Percentiles rank a stretch among this genome's conserved stretches.
Conservation (phyloP, 2,113 vertebrate genomes). For the Thalassoma bifasciatum region DNA sequence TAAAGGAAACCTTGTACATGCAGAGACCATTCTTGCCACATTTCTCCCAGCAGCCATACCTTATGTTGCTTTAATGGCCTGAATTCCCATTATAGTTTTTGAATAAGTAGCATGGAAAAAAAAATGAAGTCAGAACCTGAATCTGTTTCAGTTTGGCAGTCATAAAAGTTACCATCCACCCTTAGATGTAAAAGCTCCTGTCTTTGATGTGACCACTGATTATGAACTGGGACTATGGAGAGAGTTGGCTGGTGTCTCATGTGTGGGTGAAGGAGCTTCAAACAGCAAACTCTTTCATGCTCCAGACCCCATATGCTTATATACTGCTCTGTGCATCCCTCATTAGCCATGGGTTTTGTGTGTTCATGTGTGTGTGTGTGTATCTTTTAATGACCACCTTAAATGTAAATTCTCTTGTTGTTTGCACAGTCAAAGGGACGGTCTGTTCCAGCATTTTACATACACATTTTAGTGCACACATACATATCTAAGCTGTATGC, state of each 20-base stretch:
- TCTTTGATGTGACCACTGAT: conserved; percentile 54
- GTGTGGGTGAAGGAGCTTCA: conserved; percentile 65
- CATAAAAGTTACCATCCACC: conserved; percentile 14
- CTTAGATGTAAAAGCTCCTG: not conserved
- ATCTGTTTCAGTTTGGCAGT: conserved; percentile 40
- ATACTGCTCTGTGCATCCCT: conserved; percentile 48
- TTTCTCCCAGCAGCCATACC: not conserved
- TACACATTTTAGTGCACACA: conserved; percentile 11
- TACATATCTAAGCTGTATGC: not conserved
- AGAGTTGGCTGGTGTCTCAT: conserved; percentile 42
- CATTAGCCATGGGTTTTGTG: conserved; percentile 46
- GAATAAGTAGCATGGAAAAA: conserved; percentile 9
- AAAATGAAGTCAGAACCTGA: conserved; percentile 21
- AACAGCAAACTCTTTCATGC: conserved; percentile 65
- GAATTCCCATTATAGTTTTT: conserved; percentile 16
- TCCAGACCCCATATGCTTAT: conserved; percentile 58
- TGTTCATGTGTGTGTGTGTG: conserved; percentile 15
- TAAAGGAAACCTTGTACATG: not conserved
- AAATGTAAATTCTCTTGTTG: conserved; percentile 25
- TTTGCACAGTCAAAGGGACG: conserved; percentile 10
- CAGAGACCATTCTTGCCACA: not conserved
- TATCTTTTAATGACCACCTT: conserved; percentile 32
- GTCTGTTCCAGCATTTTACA: not conserved
- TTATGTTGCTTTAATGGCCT: not conserved
- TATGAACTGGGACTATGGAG: conserved; percentile 22